phyloP scores from a whole-genome alignment of 2,888 invertebrate species.

The Cerceris ruficornis region DNA sequence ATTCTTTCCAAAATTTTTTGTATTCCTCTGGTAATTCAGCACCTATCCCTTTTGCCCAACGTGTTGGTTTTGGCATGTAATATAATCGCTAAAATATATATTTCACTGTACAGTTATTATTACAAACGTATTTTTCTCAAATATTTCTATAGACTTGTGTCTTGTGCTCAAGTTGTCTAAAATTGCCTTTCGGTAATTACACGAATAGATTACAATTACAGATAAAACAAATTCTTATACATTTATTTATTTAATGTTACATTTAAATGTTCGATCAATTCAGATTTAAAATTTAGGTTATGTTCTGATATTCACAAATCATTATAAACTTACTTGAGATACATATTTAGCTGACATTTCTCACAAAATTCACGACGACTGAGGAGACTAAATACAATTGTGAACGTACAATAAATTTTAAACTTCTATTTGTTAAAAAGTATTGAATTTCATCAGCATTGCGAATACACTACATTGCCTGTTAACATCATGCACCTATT shows the following conservation, averaged over 20 bases:
- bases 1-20: constrained; percentile 93
- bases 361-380: background rate
- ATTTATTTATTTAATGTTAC: background rate
- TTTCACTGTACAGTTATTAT: background rate
- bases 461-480: no score
- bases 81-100: constrained; percentile 54
- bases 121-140: background rate
- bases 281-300: no score
- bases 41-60: constrained; percentile 84
- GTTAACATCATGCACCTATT: no score
- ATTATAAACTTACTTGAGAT: background rate
- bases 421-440: background rate
- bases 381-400: no score
- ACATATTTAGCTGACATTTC: background rate
- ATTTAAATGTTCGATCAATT: no score
- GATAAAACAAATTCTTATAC: background rate
- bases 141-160: background rate
- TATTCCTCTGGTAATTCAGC: constrained; percentile 90
- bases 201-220: background rate
- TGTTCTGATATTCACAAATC: no score
- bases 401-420: background rate
- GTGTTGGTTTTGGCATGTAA: constrained; percentile 41
- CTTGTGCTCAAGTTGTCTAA: background rate
- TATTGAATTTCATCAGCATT: no score
- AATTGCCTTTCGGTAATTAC: background rate